Conservation (phyloP, 2,888 invertebrate species). For the Agrilus mali region DNA sequence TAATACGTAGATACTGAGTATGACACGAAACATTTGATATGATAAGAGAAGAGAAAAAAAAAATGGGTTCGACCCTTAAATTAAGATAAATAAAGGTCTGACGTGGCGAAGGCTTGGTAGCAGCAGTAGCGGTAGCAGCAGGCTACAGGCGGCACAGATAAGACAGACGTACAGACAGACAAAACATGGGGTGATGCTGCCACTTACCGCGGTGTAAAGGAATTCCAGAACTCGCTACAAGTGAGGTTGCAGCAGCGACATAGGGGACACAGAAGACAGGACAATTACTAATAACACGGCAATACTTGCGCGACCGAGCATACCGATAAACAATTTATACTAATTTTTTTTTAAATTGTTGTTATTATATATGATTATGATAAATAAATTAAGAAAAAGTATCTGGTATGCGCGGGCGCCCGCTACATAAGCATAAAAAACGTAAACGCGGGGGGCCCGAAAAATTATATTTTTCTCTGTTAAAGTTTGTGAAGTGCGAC, state of each 20-base stretch:
- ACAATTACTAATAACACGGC: constrained; percentile 38
- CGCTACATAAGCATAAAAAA: constrained; percentile 25
- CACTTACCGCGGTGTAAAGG: constrained; percentile 98
- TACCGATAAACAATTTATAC: constrained; percentile 5
- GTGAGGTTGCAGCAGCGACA: constrained; percentile 47
- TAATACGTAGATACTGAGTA: too few relatives aligned
- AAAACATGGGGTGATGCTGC: constrained; percentile 40
- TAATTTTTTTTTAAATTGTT: neutral
- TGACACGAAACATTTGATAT: too few relatives aligned
- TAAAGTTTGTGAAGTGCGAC: too few relatives aligned
- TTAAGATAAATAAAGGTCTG: too few relatives aligned
- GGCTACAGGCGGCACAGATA: constrained; percentile 34
- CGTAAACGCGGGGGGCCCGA: constrained; percentile 1
- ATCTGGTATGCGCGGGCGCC: constrained; percentile 14
- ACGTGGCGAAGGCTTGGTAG: constrained; percentile 22
- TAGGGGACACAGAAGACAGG: constrained; percentile 54
- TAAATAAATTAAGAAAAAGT: neutral
- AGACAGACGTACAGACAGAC: constrained; percentile 32
- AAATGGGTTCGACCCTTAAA: too few relatives aligned
- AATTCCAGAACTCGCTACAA: constrained; percentile 96
- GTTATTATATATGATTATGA: neutral
- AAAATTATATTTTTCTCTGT: too few relatives aligned
- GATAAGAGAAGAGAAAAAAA: too few relatives aligned
- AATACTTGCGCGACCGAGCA: constrained; percentile 23
- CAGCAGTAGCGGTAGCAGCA: constrained; percentile 36